Evolutionary conservation across 2,113 vertebrate species (phyloP), one percentile per base, ranked within the genome.

Genomic region (Podarcis raffonei): DNA sequence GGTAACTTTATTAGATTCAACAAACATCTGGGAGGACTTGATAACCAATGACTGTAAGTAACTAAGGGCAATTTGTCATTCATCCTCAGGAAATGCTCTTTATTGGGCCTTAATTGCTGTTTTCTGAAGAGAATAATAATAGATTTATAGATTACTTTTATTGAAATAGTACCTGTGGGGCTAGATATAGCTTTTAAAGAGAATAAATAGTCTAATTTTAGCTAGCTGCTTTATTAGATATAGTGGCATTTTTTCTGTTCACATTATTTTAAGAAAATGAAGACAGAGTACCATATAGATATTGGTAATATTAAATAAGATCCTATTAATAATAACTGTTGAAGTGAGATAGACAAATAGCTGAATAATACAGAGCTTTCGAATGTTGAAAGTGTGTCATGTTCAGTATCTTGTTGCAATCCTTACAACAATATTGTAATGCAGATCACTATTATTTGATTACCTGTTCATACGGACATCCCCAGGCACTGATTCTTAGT

Each of bases 161-260:
- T 62, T 87, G 75, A 69, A 81, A 3, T n/a, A 2, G 1, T 92
- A 71, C 89, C 0, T 1, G 8, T 53, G 27, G 42, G 42, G 42
- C 9, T 72, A 48, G 30, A 72, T 22, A 20, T 83, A 83, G 25
- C 83, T n/a, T 57, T 84, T 18, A 48, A 42, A 8, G 30, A 69
- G 25, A 69, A 42, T 39, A 69, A 69, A 83, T 30, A 22, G 25
- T 23, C 39, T 53, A 18, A n/a, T 20, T 53, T 53, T 30, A 53
- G 68, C 39, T 27, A 84, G 16, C 2, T 15, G 81, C n/a, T 75
- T 80, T 74, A 42, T 5, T 35, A 25, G n/a, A 76, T 80, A 9
- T 2, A 2, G 89, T 89, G 35, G 53, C 81, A 76, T 88, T 84
- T 4, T 53, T 91, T 92, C 85, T 32, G 18, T 83, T 72, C 30